Evolutionary conservation across 2,113 vertebrate genomes (phyloP).

Genomic region (Indicator maculatus): DNA sequence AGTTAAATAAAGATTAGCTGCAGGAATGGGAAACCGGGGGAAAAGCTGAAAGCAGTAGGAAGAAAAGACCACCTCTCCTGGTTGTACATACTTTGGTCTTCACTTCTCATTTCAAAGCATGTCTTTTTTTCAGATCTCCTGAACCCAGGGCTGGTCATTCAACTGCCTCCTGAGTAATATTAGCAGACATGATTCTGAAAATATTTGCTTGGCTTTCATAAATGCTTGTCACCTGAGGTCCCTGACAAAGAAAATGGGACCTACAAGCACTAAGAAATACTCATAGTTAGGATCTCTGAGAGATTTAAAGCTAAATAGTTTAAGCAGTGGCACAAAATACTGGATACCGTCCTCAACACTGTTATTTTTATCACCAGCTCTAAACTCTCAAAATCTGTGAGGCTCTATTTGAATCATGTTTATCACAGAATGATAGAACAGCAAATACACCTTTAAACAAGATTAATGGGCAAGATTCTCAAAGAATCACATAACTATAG

Average conservation of each 20-base stretch:
- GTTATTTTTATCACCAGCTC: neutral
- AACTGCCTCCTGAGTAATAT: neutral
- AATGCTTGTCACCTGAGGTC: neutral
- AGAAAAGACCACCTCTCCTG: neutral
- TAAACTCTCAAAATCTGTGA: neutral
- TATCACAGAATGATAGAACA: neutral
- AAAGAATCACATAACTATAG: neutral
- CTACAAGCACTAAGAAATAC: neutral
- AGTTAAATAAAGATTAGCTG: neutral
- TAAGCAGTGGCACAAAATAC: neutral
- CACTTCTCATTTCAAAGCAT: neutral
- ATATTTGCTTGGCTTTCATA: neutral
- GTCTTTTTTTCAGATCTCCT: neutral
- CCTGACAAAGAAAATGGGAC: neutral
- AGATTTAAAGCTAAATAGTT: neutral
- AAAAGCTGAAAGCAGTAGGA: neutral
- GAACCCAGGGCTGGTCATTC: neutral
- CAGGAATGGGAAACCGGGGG: neutral
- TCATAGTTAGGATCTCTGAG: neutral
- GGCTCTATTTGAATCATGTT: neutral
- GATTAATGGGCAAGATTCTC: neutral
- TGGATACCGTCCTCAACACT: neutral
- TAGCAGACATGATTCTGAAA: neutral
- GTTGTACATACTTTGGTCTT: neutral
- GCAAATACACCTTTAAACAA: neutral